Conservation (phyloP, 2,888 invertebrate genomes). For the Rhingia campestris region DNA sequence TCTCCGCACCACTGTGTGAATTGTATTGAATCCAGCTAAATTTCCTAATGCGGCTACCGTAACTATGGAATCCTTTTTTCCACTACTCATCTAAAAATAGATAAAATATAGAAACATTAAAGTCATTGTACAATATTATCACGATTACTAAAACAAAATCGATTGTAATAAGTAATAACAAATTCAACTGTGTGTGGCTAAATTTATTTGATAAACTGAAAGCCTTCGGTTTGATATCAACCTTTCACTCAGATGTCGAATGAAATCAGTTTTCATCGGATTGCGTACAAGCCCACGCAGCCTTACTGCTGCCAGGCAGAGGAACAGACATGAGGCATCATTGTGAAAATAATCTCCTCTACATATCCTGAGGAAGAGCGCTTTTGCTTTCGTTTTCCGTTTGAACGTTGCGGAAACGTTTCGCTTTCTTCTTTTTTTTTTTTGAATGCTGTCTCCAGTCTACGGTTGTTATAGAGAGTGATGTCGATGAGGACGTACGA, state of each 20-base stretch:
- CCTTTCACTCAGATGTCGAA: conserved; percentile 41
- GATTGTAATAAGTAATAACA: not conserved
- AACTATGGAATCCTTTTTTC: conserved; percentile 82
- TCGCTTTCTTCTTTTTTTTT: conserved; percentile 2
- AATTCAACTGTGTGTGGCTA: not conserved
- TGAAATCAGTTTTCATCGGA: conserved; percentile 10
- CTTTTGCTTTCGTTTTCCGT: conserved; percentile 4
- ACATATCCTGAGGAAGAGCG: conserved; percentile 32
- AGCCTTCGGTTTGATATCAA: conserved; percentile 15
- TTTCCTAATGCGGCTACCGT: conserved; percentile 81
- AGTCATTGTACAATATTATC: not conserved
- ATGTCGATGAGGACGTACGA: conserved; percentile 36
- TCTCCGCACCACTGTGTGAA: conserved; percentile 81
- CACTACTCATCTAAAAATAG: conserved; percentile 80
- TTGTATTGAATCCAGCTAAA: conserved; percentile 77
- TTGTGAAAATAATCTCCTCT: conserved; percentile 34
- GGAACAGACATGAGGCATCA: not conserved
- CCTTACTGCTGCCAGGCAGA: not conserved
- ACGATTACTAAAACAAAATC: not conserved
- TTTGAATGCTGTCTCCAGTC: conserved; percentile 27
- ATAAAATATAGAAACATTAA: conserved; percentile 16
- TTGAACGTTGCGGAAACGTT: conserved; percentile 2
- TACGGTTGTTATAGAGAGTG: conserved; percentile 30
- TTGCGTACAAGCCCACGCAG: conserved; percentile 12
- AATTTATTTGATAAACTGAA: not conserved